Conservation (phyloP, 2,888 invertebrate species). For the Euplagia quadripunctaria region DNA sequence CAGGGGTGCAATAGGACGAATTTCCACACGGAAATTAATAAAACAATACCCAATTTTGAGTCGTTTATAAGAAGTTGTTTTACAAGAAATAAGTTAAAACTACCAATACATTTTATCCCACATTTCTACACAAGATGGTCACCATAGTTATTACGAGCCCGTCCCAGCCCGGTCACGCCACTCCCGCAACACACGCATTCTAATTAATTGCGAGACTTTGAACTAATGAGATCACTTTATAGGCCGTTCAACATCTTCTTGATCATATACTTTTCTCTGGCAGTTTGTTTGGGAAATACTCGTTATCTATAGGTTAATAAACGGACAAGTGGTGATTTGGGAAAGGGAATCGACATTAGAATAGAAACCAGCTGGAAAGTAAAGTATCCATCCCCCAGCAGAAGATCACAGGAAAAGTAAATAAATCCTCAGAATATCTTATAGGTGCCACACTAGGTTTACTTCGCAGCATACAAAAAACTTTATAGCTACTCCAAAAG, state of each 20-base stretch:
- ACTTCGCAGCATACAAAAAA: too few relatives aligned
- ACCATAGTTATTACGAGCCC: conserved; percentile 40
- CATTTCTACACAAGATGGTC: conserved; percentile 18
- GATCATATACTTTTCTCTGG: conserved; percentile 8
- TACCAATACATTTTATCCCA: background rate
- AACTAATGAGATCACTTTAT: conserved; percentile 45
- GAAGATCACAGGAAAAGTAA: too few relatives aligned
- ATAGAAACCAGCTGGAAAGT: background rate
- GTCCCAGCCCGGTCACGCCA: conserved; percentile 38
- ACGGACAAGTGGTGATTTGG: background rate
- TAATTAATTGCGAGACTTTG: conserved; percentile 57
- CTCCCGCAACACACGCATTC: conserved; percentile 32
- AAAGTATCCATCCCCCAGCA: background rate
- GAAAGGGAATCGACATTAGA: background rate
- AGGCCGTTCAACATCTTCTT: conserved; percentile 22
- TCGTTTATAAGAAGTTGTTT: too few relatives aligned
- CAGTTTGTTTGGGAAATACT: background rate
- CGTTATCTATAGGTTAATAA: background rate
- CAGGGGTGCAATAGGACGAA: too few relatives aligned
- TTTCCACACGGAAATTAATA: too few relatives aligned
- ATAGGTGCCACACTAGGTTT: too few relatives aligned
- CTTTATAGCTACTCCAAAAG: too few relatives aligned
- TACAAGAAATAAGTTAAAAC: too few relatives aligned
- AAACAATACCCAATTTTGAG: too few relatives aligned
- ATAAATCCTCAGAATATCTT: too few relatives aligned